Evolutionary conservation across 2,888 invertebrate species (phyloP).

Genomic region (Drosophila rubida): DNA sequence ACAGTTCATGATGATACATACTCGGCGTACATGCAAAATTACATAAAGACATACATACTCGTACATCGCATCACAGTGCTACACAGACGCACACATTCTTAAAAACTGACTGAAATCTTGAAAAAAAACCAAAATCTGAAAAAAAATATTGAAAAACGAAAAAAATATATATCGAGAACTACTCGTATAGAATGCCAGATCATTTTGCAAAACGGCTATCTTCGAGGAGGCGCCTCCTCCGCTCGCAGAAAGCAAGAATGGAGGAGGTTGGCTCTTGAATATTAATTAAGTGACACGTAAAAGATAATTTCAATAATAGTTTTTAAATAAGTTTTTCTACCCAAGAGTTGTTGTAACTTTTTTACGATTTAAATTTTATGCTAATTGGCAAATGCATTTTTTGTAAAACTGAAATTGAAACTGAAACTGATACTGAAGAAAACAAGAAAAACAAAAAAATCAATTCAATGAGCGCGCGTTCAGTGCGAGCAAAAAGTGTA

Average conservation of each 20-base stretch:
- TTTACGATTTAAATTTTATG: slow-evolving; percentile 72
- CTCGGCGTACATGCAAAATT: neutral
- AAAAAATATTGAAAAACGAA: slow-evolving; percentile 15
- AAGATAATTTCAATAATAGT: slow-evolving; percentile 75
- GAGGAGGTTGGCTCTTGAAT: slow-evolving; percentile 8
- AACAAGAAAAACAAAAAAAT: slow-evolving; percentile 1
- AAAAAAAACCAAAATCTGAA: slow-evolving; percentile 38
- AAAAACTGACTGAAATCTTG: slow-evolving; percentile 76
- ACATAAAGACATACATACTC: slow-evolving; percentile 21
- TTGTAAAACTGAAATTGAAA: slow-evolving; percentile 41
- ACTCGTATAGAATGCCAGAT: slow-evolving; percentile 45
- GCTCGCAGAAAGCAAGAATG: too few relatives aligned
- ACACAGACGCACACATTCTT: slow-evolving; percentile 47
- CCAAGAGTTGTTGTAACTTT: slow-evolving; percentile 74
- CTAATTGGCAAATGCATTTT: slow-evolving; percentile 73
- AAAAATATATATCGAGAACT: slow-evolving; percentile 14
- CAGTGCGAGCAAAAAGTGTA: slow-evolving; percentile 37
- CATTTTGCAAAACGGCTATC: slow-evolving; percentile 60
- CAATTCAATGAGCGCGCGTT: slow-evolving; percentile 36
- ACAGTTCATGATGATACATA: neutral
- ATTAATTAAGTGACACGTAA: slow-evolving; percentile 60
- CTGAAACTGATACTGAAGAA: neutral
- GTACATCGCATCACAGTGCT: slow-evolving; percentile 23
- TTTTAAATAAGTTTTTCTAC: slow-evolving; percentile 81
- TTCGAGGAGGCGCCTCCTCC: slow-evolving; percentile 17